Evolutionary conservation across 2,888 invertebrate genomes (phyloP).

Genomic region (Piscicola geometra): DNA sequence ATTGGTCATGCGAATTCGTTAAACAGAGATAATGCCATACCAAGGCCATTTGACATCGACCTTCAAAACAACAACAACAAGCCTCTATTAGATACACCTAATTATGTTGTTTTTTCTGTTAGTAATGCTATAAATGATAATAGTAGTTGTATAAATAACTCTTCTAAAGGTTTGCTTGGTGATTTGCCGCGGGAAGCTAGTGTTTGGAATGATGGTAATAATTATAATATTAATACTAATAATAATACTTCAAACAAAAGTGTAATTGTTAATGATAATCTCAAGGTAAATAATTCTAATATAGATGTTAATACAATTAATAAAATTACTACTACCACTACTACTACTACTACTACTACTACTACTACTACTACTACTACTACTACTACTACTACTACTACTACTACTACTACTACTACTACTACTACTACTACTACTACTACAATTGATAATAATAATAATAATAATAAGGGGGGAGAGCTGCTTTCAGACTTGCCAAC

Average conservation of each 20-base stretch:
- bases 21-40: neutral
- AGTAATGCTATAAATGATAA: neutral
- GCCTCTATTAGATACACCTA: too few species aligned
- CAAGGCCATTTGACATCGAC: neutral
- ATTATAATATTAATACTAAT: conserved; percentile 8
- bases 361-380: too few species aligned
- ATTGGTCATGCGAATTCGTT: neutral
- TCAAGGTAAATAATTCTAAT: neutral
- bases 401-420: too few species aligned
- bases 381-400: too few species aligned
- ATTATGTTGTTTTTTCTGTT: too few species aligned
- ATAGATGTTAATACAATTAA: neutral
- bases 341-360: too few species aligned
- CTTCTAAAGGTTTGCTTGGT: neutral
- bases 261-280: neutral
- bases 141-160: neutral
- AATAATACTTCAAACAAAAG: neutral
- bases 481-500: neutral
- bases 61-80: conserved; percentile 7
- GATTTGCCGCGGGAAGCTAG: too few species aligned
- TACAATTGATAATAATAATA: too few species aligned
- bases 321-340: neutral
- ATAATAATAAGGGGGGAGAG: neutral
- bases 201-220: conserved; percentile 1
- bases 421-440: too few species aligned